Evolutionary conservation across 2,888 invertebrate genomes (phyloP).

Genomic region (Rugalucina vietnamica): DNA sequence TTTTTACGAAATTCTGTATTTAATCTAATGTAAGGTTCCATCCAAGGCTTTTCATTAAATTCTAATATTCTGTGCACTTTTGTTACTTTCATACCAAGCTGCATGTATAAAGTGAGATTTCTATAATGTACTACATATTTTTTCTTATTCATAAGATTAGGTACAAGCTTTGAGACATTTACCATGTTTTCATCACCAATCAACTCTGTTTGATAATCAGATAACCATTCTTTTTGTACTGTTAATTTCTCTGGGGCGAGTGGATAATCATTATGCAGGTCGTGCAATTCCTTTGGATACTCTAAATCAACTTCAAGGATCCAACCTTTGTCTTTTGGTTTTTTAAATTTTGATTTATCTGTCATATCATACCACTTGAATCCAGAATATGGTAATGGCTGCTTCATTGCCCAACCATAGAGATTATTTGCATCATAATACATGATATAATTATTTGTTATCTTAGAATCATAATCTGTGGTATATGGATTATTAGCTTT

Average conservation of each 20-base stretch:
- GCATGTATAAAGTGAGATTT: conserved; percentile 76
- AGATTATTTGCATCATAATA: conserved; percentile 45
- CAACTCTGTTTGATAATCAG: conserved; percentile 57
- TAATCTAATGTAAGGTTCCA: conserved; percentile 79
- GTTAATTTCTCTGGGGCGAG: conserved; percentile 62
- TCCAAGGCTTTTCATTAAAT: conserved; percentile 76
- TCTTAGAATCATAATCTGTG: conserved; percentile 52
- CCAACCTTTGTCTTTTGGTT: conserved; percentile 51
- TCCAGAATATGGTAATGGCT: conserved; percentile 37
- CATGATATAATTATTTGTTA: conserved; percentile 43
- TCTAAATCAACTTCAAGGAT: conserved; percentile 47
- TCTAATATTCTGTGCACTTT: conserved; percentile 75
- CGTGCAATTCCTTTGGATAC: conserved; percentile 41
- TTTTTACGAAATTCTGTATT: conserved; percentile 67
- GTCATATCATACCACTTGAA: conserved; percentile 21
- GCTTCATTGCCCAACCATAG: conserved; percentile 35
- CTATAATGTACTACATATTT: conserved; percentile 80
- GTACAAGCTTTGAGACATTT: conserved; percentile 47
- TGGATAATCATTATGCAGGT: conserved; percentile 42
- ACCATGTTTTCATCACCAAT: conserved; percentile 45
- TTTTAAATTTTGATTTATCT: neutral
- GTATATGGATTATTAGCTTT: conserved; percentile 72
- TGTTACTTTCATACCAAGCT: conserved; percentile 67
- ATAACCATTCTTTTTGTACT: conserved; percentile 63
- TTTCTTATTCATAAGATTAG: conserved; percentile 63